Percentiles rank a stretch among this genome's conserved stretches.
Conservation (phyloP, 2,888 invertebrate genomes). For the Cephus pygmeus region DNA sequence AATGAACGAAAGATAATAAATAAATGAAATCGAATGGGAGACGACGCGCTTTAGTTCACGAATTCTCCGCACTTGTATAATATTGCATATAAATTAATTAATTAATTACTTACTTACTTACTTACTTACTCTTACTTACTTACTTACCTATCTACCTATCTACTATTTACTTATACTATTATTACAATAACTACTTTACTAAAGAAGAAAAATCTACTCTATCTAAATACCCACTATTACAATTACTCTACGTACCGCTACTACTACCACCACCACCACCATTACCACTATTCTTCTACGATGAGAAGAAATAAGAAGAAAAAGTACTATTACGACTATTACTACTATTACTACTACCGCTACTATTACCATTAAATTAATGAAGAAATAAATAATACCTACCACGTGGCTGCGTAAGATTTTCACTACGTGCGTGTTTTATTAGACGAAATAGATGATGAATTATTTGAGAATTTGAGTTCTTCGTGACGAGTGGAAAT, state of each 20-base stretch:
- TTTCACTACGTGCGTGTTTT: too few species aligned
- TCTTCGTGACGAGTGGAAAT: not conserved
- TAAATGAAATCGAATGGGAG: not conserved
- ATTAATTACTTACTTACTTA: not conserved
- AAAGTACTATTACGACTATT: slow-evolving; percentile 17
- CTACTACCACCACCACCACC: slow-evolving; percentile 28
- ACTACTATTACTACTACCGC: slow-evolving; percentile 10
- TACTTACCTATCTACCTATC: slow-evolving; percentile 6
- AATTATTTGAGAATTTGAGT: not conserved
- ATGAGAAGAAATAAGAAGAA: not conserved
- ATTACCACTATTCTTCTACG: slow-evolving; percentile 7
- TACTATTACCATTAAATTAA: not conserved
- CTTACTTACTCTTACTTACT: not conserved
- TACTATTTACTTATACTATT: slow-evolving; percentile 23
- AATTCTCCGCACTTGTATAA: slow-evolving; percentile 31
- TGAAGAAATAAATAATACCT: too few species aligned
- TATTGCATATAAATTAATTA: slow-evolving; percentile 25
- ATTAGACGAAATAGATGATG: too few species aligned
- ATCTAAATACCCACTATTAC: slow-evolving; percentile 20
- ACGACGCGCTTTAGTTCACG: slow-evolving; percentile 22
- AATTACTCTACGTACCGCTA: slow-evolving; percentile 16
- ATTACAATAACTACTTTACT: slow-evolving; percentile 12
- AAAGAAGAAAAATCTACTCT: slow-evolving; percentile 23
- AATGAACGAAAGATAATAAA: not conserved
- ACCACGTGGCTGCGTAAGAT: too few species aligned